phyloP scores from a whole-genome alignment of 2,113 vertebrate species.

The Alectura lathami region DNA sequence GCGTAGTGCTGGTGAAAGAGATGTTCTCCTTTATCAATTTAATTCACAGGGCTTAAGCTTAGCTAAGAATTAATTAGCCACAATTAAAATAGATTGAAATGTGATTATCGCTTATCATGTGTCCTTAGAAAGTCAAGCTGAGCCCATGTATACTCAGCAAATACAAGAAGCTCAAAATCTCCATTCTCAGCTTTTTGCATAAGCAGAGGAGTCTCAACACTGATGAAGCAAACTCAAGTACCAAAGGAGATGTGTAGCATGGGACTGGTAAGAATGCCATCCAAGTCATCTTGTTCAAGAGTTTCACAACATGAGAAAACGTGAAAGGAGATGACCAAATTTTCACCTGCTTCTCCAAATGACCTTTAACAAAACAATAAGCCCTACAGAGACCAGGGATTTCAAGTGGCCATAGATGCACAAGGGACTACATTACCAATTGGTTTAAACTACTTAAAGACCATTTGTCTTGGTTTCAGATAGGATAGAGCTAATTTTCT shows the following conservation, averaged over 20 bases:
- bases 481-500: too few relatives aligned
- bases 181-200: background rate
- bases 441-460: too few relatives aligned
- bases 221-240: background rate
- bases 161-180: background rate
- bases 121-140: background rate
- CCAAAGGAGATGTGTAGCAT: background rate
- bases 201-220: background rate
- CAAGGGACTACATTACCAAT: background rate
- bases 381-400: background rate
- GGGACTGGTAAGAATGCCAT: accelerated
- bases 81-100: background rate
- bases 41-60: background rate
- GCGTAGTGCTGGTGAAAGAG: background rate
- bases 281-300: background rate
- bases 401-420: background rate
- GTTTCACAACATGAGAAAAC: background rate
- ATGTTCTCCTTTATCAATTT: background rate
- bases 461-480: too few relatives aligned
- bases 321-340: accelerated
- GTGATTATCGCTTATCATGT: background rate
- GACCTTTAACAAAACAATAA: background rate
- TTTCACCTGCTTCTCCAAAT: background rate
- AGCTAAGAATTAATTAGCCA: background rate
- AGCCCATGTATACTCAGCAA: background rate